Evolutionary conservation across 2,113 vertebrate genomes (phyloP).

Genomic region (Antechinus flavipes): DNA sequence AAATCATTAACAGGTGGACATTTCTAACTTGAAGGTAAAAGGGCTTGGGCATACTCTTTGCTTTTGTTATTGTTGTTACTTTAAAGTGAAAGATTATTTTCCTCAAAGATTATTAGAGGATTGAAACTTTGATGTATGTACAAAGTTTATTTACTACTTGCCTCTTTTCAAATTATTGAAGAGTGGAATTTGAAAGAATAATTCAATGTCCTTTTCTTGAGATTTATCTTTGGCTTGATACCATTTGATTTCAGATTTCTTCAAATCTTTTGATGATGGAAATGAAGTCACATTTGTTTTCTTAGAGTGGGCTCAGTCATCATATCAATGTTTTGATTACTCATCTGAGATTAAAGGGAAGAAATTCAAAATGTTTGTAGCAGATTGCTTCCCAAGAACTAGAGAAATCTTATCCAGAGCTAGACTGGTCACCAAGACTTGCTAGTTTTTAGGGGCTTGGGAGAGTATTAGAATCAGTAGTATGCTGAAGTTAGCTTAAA

Average conservation of each 20-base stretch:
- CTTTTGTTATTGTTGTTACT: constrained; percentile 32
- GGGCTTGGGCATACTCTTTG: background rate
- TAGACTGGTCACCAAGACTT: constrained; percentile 7
- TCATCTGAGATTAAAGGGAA: constrained; percentile 19
- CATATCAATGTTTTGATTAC: constrained; percentile 9
- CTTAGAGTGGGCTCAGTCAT: background rate
- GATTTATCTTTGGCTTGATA: background rate
- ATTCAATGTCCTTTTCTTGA: constrained; percentile 19
- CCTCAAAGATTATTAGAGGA: background rate
- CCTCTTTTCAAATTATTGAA: constrained; percentile 41
- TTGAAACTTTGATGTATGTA: constrained; percentile 21
- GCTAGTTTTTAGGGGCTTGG: background rate
- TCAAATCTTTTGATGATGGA: constrained; percentile 22
- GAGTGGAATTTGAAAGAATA: constrained; percentile 10
- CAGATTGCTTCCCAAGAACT: background rate
- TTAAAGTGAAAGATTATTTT: constrained; percentile 51
- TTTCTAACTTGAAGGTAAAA: constrained; percentile 31
- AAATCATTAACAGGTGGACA: constrained; percentile 17
- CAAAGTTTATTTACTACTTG: background rate
- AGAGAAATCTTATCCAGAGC: background rate
- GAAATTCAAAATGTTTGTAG: constrained; percentile 22
- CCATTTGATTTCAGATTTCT: constrained; percentile 34
- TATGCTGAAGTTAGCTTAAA: background rate
- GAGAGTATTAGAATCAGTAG: background rate
- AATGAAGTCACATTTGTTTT: constrained; percentile 30